These are phyloP conservation scores for Carlito syrichta DNA, from an alignment of 2,113 vertebrate species.

Conservation along the genomic window DNA sequence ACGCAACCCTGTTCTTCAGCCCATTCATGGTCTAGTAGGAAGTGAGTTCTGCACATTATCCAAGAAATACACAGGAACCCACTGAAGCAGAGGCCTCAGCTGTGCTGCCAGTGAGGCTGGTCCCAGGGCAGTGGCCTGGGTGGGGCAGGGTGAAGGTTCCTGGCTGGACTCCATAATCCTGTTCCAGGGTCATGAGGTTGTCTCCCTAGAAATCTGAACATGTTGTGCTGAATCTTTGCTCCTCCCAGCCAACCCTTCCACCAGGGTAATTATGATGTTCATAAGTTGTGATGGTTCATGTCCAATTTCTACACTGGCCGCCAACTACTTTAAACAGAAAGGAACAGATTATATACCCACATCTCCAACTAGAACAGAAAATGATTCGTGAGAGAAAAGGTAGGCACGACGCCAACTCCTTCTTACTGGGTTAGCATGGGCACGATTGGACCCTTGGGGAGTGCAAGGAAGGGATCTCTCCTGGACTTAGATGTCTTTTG, in stretches of 20 bases:
- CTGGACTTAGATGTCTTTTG: no score
- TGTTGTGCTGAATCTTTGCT: accelerated
- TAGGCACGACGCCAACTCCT: accelerated
- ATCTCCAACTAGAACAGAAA: background rate
- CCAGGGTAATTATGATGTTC: no score
- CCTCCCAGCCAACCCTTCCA: background rate
- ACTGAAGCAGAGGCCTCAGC: no score
- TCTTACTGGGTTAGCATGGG: accelerated
- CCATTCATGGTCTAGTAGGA: background rate
- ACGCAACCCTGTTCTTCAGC: background rate
- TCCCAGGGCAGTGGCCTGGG: background rate
- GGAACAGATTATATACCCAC: accelerated
- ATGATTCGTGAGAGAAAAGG: accelerated
- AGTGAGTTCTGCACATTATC: accelerated
- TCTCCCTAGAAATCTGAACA: background rate
- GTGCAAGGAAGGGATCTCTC: accelerated
- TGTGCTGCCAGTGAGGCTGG: background rate
- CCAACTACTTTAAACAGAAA: background rate
- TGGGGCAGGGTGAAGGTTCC: background rate
- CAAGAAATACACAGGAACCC: background rate
- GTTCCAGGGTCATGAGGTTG: background rate
- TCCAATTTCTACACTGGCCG: accelerated
- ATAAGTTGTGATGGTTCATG: accelerated
- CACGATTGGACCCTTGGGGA: accelerated
- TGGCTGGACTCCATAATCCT: background rate